Evolutionary conservation across 2,113 vertebrate species (phyloP), one percentile per base, ranked within the genome.

Genomic region (Bufo bufo): DNA sequence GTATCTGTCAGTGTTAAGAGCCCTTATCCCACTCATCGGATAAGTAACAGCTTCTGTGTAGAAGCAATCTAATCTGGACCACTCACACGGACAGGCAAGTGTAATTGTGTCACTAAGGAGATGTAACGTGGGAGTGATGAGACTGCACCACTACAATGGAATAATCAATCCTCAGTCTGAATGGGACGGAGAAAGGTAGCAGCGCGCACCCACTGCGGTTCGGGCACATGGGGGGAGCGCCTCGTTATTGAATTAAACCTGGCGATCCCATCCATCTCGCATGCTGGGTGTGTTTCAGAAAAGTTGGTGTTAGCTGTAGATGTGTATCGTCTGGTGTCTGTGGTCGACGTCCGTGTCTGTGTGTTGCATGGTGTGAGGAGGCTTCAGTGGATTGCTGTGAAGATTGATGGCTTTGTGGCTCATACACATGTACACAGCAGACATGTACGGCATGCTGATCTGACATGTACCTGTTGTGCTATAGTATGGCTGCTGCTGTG

Each of bases 81-180:
- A 43, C 65, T 82, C 52, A 50, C 79, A 88, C 45, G 12, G 14
- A 10, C 71, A 54, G 50, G 50, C 49, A 6, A 80, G 45, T 43
- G 77, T 80, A 20, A 87, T 80, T 80, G 45, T 65, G 81, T 61
- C 86, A 87, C 66, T 82, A 87, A 87, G 78, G 78, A 82, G 79
- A 81, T 74, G 4, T 77, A 75, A 82, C 79, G 45, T 77, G 78
- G 69, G 79, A 74, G 80, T 16, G 45, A 63, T 47, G 49, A 87
- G 85, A 45, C 43, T 33, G 69, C 69, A 65, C 43, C 20, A 50
- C 65, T 75, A 63, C 66, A 75, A 72, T 61, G 65, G 59, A 82
- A 59, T 72, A 87, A 71, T 71, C 61, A 87, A 72, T 82, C 69
- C 65, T 17, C 79, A 23, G 52, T 23, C 80, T 77, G 75, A 49